Evolutionary conservation across 2,113 vertebrate species (phyloP).

Genomic region (Capra hircus): DNA sequence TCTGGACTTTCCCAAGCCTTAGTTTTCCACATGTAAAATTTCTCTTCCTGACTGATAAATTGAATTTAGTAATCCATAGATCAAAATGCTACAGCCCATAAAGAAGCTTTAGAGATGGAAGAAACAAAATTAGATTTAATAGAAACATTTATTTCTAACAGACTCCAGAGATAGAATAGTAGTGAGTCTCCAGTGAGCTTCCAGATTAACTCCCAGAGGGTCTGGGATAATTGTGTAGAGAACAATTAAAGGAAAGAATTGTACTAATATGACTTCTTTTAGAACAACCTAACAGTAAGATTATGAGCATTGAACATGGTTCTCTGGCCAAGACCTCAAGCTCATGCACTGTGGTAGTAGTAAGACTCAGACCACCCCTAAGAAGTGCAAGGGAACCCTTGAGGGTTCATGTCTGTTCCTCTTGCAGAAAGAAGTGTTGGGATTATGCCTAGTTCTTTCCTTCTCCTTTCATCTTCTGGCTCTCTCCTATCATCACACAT

Average conservation of each 20-base stretch:
- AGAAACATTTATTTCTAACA: slow-evolving; percentile 8
- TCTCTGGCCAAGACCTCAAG: neutral
- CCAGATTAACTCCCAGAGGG: neutral
- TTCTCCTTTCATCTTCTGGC: neutral
- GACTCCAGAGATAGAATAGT: neutral
- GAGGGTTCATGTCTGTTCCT: neutral
- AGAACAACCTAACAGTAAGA: neutral
- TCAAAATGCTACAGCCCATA: neutral
- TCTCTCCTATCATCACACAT: neutral
- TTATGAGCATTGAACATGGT: neutral
- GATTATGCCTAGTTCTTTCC: neutral
- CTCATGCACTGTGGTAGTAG: neutral
- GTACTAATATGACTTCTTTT: neutral
- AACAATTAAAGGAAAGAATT: slow-evolving; percentile 48
- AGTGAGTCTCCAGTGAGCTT: neutral
- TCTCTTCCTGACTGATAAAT: slow-evolving; percentile 3
- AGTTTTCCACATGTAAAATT: slow-evolving; percentile 11
- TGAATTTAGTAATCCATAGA: slow-evolving; percentile 5
- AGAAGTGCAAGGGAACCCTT: neutral
- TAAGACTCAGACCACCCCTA: neutral
- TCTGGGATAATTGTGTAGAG: neutral
- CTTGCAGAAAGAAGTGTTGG: neutral
- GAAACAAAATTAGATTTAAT: neutral
- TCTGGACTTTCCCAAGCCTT: slow-evolving; percentile 23
- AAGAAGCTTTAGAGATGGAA: neutral